Conservation (phyloP, 2,113 vertebrate species). For the Tauraco erythrolophus region DNA sequence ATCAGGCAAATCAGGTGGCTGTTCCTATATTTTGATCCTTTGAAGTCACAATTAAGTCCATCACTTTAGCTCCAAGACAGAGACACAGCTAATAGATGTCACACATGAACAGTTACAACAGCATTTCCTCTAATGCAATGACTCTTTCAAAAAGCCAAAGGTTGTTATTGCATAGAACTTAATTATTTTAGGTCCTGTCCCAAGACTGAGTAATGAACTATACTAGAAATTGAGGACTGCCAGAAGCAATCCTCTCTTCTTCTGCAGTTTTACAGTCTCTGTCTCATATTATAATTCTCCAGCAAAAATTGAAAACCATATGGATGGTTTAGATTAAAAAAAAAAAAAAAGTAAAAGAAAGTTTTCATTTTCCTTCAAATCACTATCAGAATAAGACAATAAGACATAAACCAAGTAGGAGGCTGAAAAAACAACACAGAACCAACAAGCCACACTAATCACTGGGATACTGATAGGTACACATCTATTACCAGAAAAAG, state of each 20-base stretch:
- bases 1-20: neutral
- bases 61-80: neutral
- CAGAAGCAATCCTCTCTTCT: neutral
- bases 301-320: neutral
- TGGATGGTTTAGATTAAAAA: neutral
- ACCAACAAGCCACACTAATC: neutral
- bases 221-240: neutral
- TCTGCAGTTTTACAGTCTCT: neutral
- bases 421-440: neutral
- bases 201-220: neutral
- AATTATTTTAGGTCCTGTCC: neutral
- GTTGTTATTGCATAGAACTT: neutral
- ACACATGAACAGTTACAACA: neutral
- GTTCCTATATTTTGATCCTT: neutral
- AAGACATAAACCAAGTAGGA: neutral
- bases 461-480: neutral
- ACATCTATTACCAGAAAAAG: neutral
- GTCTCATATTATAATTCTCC: neutral
- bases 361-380: neutral
- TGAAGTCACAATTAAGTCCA: neutral
- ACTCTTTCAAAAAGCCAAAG: neutral
- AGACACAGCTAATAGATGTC: neutral
- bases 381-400: neutral
- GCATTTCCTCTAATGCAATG: neutral
- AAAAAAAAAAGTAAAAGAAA: neutral